A percentile compares a stretch with the other conserved stretches of the same genome.
phyloP scores from a whole-genome alignment of 2,888 invertebrate species.

The Drepanosiphum platanoidis region DNA sequence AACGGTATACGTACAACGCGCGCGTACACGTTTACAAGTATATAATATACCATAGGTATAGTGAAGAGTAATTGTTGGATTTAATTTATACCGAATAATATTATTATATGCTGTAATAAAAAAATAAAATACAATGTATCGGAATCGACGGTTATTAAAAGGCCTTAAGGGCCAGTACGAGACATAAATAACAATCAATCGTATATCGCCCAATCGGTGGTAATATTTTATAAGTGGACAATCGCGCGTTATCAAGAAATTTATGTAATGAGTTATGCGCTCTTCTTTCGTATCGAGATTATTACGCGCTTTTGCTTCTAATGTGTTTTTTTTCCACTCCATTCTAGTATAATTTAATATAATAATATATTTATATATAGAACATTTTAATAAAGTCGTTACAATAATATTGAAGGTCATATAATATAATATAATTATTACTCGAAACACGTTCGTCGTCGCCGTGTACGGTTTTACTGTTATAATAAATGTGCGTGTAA shows the following conservation, averaged over 20 bases:
- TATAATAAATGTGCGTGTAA: no score
- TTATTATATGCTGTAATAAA: not conserved
- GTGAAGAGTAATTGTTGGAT: constrained; percentile 34
- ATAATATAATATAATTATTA: no score
- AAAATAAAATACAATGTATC: constrained; percentile 8
- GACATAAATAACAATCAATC: constrained; percentile 22
- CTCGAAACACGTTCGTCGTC: not conserved
- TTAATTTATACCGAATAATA: constrained; percentile 28
- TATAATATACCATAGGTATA: not conserved
- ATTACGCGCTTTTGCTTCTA: no score
- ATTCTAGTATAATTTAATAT: not conserved
- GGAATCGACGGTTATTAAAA: not conserved
- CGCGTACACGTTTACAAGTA: no score
- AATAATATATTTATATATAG: no score
- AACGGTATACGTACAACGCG: not conserved
- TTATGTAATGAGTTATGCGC: constrained; percentile 5
- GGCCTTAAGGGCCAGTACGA: constrained; percentile 22
- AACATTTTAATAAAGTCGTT: constrained; percentile 8
- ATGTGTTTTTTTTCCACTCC: no score
- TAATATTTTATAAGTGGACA: constrained; percentile 38
- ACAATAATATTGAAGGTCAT: constrained; percentile 40
- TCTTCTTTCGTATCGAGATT: no score
- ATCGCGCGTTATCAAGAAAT: constrained; percentile 34
- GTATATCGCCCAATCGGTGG: not conserved
- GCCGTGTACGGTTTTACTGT: no score